Evolutionary conservation across 2,888 invertebrate genomes (phyloP).

Genomic region (Emmelina monodactyla): DNA sequence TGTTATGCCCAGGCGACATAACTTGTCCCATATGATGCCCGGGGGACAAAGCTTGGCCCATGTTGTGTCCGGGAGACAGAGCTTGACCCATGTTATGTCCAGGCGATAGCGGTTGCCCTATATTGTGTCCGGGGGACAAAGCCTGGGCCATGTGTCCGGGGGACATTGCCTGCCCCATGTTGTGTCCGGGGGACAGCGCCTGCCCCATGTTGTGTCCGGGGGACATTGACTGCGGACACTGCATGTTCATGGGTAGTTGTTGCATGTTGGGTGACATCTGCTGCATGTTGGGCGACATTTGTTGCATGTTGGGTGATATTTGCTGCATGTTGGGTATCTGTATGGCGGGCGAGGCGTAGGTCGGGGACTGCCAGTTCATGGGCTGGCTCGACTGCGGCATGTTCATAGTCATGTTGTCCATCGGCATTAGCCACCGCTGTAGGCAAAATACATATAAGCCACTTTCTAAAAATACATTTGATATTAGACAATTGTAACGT

Average conservation of each 20-base stretch:
- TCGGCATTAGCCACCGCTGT: conserved; percentile 1
- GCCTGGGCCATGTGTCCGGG: not conserved
- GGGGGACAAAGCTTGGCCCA: not conserved
- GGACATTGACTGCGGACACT: conserved; percentile 13
- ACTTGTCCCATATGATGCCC: not conserved
- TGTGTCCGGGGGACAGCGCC: not conserved
- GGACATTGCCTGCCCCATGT: conserved; percentile 12
- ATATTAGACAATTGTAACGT: no score
- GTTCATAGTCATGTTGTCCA: not conserved
- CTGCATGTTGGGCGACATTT: conserved; percentile 1
- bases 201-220: conserved; percentile 4
- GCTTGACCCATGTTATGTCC: not conserved
- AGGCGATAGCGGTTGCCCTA: no score
- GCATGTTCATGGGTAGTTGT: no score
- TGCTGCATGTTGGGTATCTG: conserved; percentile 13
- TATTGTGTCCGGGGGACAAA: not conserved
- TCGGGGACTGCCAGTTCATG: not conserved
- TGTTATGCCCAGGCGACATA: not conserved
- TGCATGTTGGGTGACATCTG: conserved; percentile 7
- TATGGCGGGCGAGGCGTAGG: not conserved
- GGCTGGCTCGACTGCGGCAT: not conserved
- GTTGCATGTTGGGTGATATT: conserved; percentile 15
- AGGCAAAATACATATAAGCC: no score
- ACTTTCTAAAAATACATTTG: no score
- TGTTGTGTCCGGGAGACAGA: not conserved